These are phyloP conservation scores for Eudemis profundana DNA, from an alignment of 2,888 invertebrate genomes.

Conservation along the genomic window DNA sequence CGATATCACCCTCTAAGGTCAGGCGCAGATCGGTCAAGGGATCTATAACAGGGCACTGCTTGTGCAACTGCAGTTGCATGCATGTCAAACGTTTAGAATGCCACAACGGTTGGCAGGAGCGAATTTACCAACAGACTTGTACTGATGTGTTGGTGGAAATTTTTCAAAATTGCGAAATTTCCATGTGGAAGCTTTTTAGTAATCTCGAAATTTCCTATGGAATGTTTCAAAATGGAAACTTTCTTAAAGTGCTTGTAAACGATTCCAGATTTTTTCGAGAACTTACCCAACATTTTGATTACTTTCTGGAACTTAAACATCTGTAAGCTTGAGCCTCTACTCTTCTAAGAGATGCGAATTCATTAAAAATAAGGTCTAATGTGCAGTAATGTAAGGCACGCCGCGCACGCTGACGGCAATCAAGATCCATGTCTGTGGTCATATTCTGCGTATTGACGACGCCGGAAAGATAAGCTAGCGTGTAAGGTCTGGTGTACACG, in stretches of 20 bases:
- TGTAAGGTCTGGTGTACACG: background rate
- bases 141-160: too few relatives aligned
- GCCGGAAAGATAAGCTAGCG: slow-evolving; percentile 3
- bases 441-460: slow-evolving; percentile 19
- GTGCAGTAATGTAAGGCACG: slow-evolving; percentile 28
- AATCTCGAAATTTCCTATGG: too few relatives aligned
- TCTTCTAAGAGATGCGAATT: slow-evolving; percentile 30
- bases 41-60: slow-evolving; percentile 5
- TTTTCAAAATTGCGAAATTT: too few relatives aligned
- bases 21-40: slow-evolving; percentile 17
- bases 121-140: background rate
- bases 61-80: background rate
- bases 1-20: slow-evolving; percentile 45
- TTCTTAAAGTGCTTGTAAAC: too few relatives aligned
- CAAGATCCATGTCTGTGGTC: slow-evolving; percentile 21
- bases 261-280: too few relatives aligned
- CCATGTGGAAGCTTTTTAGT: too few relatives aligned
- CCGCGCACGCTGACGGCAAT: slow-evolving; percentile 19
- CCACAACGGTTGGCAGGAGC: too few relatives aligned
- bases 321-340: too few relatives aligned
- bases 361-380: slow-evolving; percentile 33
- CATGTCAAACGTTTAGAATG: too few relatives aligned
- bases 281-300: too few relatives aligned
- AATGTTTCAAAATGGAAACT: too few relatives aligned
- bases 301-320: too few relatives aligned